Conservation (phyloP, 2,797 vertebrate species). For the Sebastes matsubarae region DNA sequence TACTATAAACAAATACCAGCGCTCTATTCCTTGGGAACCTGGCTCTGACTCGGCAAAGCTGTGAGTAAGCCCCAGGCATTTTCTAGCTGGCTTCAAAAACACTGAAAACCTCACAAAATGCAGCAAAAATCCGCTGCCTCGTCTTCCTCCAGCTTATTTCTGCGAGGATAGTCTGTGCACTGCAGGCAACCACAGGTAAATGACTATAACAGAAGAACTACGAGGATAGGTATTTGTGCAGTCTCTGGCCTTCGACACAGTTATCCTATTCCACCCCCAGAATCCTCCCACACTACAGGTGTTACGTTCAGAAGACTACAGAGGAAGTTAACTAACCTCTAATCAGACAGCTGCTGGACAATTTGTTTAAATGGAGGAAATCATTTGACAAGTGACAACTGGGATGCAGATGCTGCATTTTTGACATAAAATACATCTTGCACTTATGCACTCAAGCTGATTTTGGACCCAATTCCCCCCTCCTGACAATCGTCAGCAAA, state of each 20-base stretch:
- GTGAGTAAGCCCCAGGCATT: conserved; percentile 1
- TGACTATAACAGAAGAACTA: conserved; percentile 24
- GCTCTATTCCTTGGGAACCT: neutral
- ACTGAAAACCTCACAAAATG: conserved; percentile 8
- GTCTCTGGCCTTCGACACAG: neutral
- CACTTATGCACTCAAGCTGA: neutral
- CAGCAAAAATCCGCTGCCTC: neutral
- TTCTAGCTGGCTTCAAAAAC: conserved; percentile 10
- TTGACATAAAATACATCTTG: neutral
- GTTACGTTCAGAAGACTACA: conserved; percentile 7
- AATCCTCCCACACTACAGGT: conserved; percentile 38
- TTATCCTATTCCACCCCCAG: neutral
- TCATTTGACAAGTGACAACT: neutral
- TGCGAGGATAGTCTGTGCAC: neutral
- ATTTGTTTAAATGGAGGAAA: conserved; percentile 14
- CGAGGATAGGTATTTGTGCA: conserved; percentile 27
- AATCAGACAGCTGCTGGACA: conserved; percentile 14
- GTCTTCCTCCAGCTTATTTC: conserved; percentile 6
- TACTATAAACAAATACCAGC: conserved; percentile 17
- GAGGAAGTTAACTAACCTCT: conserved; percentile 14
- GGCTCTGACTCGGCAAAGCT: neutral
- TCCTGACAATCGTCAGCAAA: no score
- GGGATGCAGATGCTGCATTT: neutral
- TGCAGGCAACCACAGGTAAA: conserved; percentile 2
- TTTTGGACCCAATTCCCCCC: no score